phyloP scores from a whole-genome alignment of 2,888 invertebrate genomes.

The Deilephila elpenor region DNA sequence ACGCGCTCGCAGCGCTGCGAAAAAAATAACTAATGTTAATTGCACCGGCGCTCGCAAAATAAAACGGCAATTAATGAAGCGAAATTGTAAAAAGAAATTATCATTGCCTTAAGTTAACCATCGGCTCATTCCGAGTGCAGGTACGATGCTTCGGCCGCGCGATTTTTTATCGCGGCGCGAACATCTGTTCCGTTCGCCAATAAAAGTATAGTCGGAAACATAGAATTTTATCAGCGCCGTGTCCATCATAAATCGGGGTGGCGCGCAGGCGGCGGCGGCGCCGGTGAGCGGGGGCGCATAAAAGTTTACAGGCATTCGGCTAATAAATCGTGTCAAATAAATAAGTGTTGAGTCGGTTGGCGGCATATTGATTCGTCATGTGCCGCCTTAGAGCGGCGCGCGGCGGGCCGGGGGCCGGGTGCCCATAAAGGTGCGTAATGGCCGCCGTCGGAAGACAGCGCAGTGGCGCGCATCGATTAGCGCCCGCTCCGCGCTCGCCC shows the following conservation, averaged over 20 bases:
- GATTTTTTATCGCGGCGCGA: constrained; percentile 47
- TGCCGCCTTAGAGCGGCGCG: constrained; percentile 78
- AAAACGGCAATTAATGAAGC: constrained; percentile 76
- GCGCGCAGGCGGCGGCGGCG: constrained; percentile 50
- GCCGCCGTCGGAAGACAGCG: constrained; percentile 88
- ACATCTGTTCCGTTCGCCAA: constrained; percentile 76
- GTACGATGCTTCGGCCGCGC: constrained; percentile 33
- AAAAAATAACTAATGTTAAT: constrained; percentile 77
- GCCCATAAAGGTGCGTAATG: constrained; percentile 92
- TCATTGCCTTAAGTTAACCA: constrained; percentile 48
- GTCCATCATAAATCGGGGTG: constrained; percentile 75
- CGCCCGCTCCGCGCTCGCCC: constrained; percentile 70
- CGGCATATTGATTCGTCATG: constrained; percentile 85
- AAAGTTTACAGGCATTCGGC: constrained; percentile 83
- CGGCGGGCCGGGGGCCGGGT: constrained; percentile 66
- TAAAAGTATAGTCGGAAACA: constrained; percentile 76
- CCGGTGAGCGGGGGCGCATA: constrained; percentile 71
- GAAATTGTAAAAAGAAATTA: constrained; percentile 67
- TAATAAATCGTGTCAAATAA: constrained; percentile 85
- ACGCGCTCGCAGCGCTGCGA: constrained; percentile 57
- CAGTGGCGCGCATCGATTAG: constrained; percentile 89
- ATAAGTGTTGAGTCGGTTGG: constrained; percentile 85
- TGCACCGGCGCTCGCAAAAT: constrained; percentile 66
- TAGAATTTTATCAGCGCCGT: constrained; percentile 78
- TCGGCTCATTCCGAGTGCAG: constrained; percentile 31